These are phyloP conservation scores for Dascyllus trimaculatus DNA, from an alignment of 2,113 vertebrate species.

Conservation along the genomic window DNA sequence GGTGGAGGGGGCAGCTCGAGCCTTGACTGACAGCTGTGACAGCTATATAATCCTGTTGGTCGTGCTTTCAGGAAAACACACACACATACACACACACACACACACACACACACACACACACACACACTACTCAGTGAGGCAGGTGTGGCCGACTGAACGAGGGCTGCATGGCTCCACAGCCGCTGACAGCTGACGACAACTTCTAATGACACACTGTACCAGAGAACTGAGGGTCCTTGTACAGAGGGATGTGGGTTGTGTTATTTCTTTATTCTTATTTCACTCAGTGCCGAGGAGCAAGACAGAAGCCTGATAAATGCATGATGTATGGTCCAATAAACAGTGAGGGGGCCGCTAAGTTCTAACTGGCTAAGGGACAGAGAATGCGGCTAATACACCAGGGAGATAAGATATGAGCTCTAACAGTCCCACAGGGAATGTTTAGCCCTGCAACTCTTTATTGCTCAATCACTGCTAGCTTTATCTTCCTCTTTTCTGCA, in stretches of 20 bases:
- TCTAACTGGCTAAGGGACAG: constrained; percentile 17
- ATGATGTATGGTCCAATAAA: constrained; percentile 50
- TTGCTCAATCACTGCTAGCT: constrained; percentile 33
- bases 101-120: constrained; percentile 26
- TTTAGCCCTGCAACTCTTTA: constrained; percentile 47
- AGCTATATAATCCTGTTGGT: constrained; percentile 72
- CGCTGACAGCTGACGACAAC: constrained; percentile 48
- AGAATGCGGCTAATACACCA: constrained; percentile 1
- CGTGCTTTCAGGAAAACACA: constrained; percentile 44
- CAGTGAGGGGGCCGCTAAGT: not conserved
- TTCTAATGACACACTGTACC: constrained; percentile 43
- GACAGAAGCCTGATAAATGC: constrained; percentile 32
- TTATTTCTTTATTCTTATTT: constrained; percentile 45
- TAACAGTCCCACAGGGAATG: constrained; percentile 41
- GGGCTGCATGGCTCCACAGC: constrained; percentile 1
- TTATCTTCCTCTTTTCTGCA: constrained; percentile 14
- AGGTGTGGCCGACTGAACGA: constrained; percentile 36
- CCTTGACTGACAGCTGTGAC: constrained; percentile 77
- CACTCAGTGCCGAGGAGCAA: not conserved
- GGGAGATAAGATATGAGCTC: constrained; percentile 38
- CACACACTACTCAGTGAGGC: constrained; percentile 45
- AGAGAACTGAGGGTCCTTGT: constrained; percentile 14
- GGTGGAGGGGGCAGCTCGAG: constrained; percentile 42
- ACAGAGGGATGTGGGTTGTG: not conserved
- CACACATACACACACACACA: constrained; percentile 36